phyloP scores from a whole-genome alignment of 2,888 invertebrate species.

The Parthenolecanium corni region DNA sequence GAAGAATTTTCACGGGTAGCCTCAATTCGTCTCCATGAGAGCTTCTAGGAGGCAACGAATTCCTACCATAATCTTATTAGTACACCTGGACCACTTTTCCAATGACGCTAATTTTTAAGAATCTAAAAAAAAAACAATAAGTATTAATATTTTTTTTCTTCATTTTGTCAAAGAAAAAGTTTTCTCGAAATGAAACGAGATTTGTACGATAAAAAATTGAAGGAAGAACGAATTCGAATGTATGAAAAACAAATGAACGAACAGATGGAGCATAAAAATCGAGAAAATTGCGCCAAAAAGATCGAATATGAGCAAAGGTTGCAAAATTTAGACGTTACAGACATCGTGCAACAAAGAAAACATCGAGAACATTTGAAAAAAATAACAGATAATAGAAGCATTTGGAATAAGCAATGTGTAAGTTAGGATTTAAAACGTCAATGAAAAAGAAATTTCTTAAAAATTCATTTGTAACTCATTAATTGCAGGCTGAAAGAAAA shows the following conservation, averaged over 20 bases:
- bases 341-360: neutral
- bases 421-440: neutral
- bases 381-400: neutral
- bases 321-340: neutral
- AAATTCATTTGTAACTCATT: neutral
- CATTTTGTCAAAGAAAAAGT: neutral
- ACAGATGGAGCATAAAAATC: neutral
- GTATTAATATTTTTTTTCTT: no score
- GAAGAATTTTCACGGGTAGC: no score
- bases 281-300: neutral
- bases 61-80: no score
- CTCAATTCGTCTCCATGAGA: no score
- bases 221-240: neutral
- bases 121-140: no score
- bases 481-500: neutral
- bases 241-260: neutral
- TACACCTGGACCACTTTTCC: no score
- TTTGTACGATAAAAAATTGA: neutral
- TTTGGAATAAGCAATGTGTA: slow-evolving; percentile 2
- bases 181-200: neutral
- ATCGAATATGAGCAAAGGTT: neutral
- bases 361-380: neutral
- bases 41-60: no score
- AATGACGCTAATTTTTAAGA: no score
- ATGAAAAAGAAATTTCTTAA: neutral